These are phyloP conservation scores for Drosophila persimilis DNA, from an alignment of 1,140 invertebrate species.

Conservation along the genomic window DNA sequence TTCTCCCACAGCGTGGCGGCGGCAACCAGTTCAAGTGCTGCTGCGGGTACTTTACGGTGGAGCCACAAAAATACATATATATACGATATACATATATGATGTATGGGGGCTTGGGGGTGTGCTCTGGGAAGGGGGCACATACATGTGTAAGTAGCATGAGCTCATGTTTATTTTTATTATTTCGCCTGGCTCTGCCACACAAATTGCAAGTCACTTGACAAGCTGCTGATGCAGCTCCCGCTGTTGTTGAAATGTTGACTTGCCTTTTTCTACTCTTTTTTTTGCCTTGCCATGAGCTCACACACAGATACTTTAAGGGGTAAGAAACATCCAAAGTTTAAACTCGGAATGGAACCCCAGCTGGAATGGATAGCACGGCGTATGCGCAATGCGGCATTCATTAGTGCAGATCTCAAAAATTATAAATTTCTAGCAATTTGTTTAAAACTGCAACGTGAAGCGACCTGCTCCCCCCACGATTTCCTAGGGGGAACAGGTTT, in stretches of 20 bases:
- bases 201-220: constrained; percentile 83
- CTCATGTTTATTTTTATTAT: constrained; percentile 83
- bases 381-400: constrained; percentile 66
- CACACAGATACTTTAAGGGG: constrained; percentile 31
- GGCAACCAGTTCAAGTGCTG: constrained; percentile 67
- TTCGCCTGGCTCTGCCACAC: constrained; percentile 38
- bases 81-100: constrained; percentile 8
- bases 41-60: constrained; percentile 69
- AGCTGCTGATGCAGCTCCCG: constrained; percentile 83
- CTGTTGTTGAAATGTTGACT: constrained; percentile 83
- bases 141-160: constrained; percentile 80
- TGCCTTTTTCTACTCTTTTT: constrained; percentile 56
- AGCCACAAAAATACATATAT: constrained; percentile 18
- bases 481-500: background rate
- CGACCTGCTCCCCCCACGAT: constrained; percentile 13
- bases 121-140: constrained; percentile 35
- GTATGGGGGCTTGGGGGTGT: constrained; percentile 44
- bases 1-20: constrained; percentile 49
- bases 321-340: constrained; percentile 22
- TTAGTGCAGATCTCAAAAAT: constrained; percentile 61
- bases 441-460: constrained; percentile 52
- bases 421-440: constrained; percentile 62
- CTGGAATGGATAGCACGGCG: constrained; percentile 32
- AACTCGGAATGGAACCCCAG: constrained; percentile 43
- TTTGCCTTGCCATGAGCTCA: constrained; percentile 61